These are phyloP conservation scores for Canis aureus DNA, from an alignment of 2,113 vertebrate genomes.

Conservation along the genomic window DNA sequence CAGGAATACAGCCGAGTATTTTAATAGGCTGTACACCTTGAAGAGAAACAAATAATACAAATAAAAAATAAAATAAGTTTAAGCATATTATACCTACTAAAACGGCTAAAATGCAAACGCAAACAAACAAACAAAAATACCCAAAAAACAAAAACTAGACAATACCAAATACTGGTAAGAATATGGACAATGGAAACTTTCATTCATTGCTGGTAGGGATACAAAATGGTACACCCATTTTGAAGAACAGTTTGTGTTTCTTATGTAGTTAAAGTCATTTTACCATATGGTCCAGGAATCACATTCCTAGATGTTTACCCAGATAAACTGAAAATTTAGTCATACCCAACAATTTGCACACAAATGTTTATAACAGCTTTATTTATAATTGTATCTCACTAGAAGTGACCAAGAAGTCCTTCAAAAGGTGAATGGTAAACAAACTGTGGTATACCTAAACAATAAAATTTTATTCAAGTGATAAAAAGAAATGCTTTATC, in stretches of 20 bases:
- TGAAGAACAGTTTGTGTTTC: neutral
- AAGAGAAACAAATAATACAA: neutral
- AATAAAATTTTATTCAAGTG: neutral
- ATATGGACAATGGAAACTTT: neutral
- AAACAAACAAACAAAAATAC: neutral
- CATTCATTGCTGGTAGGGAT: neutral
- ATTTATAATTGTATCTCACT: conserved; percentile 9
- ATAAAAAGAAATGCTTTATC: neutral
- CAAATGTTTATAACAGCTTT: neutral
- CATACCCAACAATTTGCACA: neutral
- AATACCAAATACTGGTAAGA: neutral
- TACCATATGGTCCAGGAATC: neutral
- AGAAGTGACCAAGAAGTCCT: neutral
- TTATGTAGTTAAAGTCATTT: neutral
- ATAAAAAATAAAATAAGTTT: conserved; percentile 52
- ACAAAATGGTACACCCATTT: neutral
- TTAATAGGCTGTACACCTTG: neutral
- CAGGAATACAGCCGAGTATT: conserved; percentile 30
- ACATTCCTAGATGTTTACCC: conserved; percentile 1
- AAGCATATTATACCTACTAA: neutral
- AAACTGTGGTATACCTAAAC: neutral
- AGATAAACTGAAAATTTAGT: conserved; percentile 35
- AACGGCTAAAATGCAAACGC: neutral
- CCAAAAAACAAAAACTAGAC: neutral
- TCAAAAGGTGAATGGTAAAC: neutral